These are phyloP conservation scores for Drosophila tsacasi DNA, from an alignment of 1,140 invertebrate species.

Conservation along the genomic window DNA sequence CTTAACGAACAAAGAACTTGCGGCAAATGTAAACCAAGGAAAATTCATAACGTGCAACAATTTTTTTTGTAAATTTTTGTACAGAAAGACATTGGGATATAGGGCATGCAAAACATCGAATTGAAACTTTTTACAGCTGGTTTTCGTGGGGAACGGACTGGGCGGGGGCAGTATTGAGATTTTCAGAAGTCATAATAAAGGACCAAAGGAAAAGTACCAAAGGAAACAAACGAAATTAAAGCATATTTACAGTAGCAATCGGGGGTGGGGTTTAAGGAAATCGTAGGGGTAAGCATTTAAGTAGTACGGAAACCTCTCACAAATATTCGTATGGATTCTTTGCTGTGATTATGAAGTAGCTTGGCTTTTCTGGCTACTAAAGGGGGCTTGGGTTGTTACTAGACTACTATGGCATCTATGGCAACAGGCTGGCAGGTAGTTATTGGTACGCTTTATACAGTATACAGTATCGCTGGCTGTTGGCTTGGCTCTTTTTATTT, in stretches of 20 bases:
- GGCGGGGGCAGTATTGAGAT: slow-evolving; percentile 6
- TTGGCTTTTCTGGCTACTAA: slow-evolving; percentile 69
- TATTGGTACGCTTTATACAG: slow-evolving; percentile 57
- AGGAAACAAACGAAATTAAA: slow-evolving; percentile 26
- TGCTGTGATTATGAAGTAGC: slow-evolving; percentile 78
- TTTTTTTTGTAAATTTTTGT: slow-evolving; percentile 18
- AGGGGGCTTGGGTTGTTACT: slow-evolving; percentile 52
- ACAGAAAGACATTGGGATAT: slow-evolving; percentile 18
- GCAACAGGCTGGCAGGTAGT: slow-evolving; percentile 43
- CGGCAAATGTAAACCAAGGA: slow-evolving; percentile 43
- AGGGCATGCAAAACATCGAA: slow-evolving; percentile 48
- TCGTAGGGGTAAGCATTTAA: slow-evolving; percentile 53
- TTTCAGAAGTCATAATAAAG: slow-evolving; percentile 4
- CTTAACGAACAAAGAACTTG: slow-evolving; percentile 53
- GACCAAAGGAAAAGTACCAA: slow-evolving; percentile 19
- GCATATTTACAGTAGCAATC: slow-evolving; percentile 52
- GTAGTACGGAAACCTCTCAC: slow-evolving; percentile 80
- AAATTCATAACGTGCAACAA: slow-evolving; percentile 59
- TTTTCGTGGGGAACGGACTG: slow-evolving; percentile 5
- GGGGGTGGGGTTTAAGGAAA: slow-evolving; percentile 1
- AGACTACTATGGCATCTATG: slow-evolving; percentile 50
- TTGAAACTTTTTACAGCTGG: slow-evolving; percentile 48
- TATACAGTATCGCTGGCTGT: slow-evolving; percentile 23
- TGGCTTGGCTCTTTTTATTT: slow-evolving; percentile 58
- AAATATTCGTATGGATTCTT: slow-evolving; percentile 62